Evolutionary conservation across 1,140 invertebrate genomes (phyloP).

Genomic region (Micrasema minimum): DNA sequence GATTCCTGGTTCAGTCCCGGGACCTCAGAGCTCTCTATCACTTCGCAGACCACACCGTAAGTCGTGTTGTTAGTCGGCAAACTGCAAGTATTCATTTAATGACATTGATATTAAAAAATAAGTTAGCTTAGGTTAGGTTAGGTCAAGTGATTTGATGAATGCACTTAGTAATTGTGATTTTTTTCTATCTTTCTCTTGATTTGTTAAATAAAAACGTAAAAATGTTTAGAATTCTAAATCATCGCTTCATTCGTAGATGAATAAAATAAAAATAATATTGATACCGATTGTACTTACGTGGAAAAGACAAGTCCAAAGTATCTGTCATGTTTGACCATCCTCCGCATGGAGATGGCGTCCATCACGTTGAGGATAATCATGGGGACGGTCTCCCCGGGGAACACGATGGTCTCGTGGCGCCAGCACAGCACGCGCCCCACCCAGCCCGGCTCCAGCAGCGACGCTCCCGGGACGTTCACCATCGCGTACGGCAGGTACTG

Average conservation of each 20-base stretch:
- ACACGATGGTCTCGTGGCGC: constrained; percentile 60
- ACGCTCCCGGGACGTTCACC: constrained; percentile 56
- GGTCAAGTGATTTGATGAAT: no score
- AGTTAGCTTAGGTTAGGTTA: no score
- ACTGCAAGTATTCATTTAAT: no score
- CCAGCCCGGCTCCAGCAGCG: constrained; percentile 61
- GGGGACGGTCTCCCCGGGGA: constrained; percentile 64
- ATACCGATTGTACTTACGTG: constrained; percentile 56
- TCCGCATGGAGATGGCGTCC: constrained; percentile 53
- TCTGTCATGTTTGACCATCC: constrained; percentile 56
- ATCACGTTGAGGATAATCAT: constrained; percentile 57
- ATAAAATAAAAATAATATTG: no score
- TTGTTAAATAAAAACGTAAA: no score
- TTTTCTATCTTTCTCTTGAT: no score
- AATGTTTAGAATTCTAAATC: no score
- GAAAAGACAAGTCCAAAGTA: constrained; percentile 62
- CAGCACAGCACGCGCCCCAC: constrained; percentile 57
- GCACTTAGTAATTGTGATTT: no score
- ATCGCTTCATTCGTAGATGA: no score
- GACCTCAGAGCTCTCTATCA: constrained; percentile 55
- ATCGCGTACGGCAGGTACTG: constrained; percentile 52
- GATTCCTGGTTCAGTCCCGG: neutral
- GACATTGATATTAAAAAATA: no score
- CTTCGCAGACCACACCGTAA: constrained; percentile 63
- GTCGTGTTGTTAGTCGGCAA: neutral